These are phyloP conservation scores for Latheticus oryzae DNA, from an alignment of 2,888 invertebrate species.

Conservation along the genomic window DNA sequence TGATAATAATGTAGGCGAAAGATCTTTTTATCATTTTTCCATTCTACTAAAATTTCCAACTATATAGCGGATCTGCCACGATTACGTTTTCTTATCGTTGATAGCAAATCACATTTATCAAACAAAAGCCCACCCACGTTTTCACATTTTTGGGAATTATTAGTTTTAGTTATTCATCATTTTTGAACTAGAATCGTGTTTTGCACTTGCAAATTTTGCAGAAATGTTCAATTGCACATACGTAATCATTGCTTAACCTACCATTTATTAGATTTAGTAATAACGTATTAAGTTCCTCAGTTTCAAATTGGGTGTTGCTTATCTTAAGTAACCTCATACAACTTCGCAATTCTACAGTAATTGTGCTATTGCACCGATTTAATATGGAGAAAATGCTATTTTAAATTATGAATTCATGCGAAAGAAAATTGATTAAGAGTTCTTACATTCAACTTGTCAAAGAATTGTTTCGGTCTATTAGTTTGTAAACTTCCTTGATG, in stretches of 20 bases:
- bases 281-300: slow-evolving; percentile 42
- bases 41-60: slow-evolving; percentile 20
- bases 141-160: slow-evolving; percentile 19
- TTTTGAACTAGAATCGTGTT: slow-evolving; percentile 25
- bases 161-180: no score
- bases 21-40: slow-evolving; percentile 29
- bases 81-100: slow-evolving; percentile 26
- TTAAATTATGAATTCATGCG: slow-evolving; percentile 11
- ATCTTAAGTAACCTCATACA: slow-evolving; percentile 42
- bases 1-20: slow-evolving; percentile 13
- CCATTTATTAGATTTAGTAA: slow-evolving; percentile 43
- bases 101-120: slow-evolving; percentile 37
- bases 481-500: slow-evolving; percentile 10
- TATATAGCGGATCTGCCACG: slow-evolving; percentile 17
- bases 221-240: slow-evolving; percentile 33
- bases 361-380: slow-evolving; percentile 37
- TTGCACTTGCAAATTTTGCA: slow-evolving; percentile 40
- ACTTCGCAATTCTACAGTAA: slow-evolving; percentile 40
- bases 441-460: slow-evolving; percentile 5
- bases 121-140: slow-evolving; percentile 29
- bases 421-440: slow-evolving; percentile 14
- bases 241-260: slow-evolving; percentile 40
- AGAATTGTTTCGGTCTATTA: slow-evolving; percentile 15
- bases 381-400: slow-evolving; percentile 39
- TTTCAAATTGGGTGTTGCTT: slow-evolving; percentile 43